Conservation (phyloP, 2,113 vertebrate species). For the Pseudorectes ferrugineus region DNA sequence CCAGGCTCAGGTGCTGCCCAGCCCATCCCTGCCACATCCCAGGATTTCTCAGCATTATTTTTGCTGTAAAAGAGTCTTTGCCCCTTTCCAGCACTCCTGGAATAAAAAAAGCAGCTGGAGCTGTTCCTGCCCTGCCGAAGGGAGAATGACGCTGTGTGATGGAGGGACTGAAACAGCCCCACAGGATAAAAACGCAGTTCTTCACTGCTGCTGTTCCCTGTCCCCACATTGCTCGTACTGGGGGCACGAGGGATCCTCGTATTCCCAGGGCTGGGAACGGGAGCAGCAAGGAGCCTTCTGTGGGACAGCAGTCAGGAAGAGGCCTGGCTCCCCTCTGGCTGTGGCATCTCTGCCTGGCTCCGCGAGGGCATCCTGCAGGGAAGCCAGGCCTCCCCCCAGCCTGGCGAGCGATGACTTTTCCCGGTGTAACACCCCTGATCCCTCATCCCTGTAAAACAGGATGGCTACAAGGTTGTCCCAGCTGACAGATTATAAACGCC, state of each 20-base stretch:
- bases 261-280: not conserved
- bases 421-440: fast-evolving
- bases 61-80: not conserved
- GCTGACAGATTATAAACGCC: not conserved
- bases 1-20: not conserved
- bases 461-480: fast-evolving
- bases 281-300: not conserved
- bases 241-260: fast-evolving
- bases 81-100: not conserved
- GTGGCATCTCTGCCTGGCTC: not conserved
- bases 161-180: not conserved
- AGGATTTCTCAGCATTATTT: fast-evolving
- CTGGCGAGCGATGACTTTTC: not conserved
- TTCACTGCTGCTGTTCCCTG: fast-evolving
- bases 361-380: not conserved
- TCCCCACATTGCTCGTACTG: fast-evolving
- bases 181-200: fast-evolving
- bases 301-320: not conserved
- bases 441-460: not conserved
- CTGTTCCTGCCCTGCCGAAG: not conserved
- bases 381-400: not conserved
- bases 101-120: not conserved
- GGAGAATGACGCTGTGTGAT: fast-evolving
- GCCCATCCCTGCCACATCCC: not conserved
- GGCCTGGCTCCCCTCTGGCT: not conserved